Evolutionary conservation across 92 coral and sea anemone species (phyloP), one percentile per base, ranked within the genome.

Genomic region (Epizoanthus stellaris): DNA sequence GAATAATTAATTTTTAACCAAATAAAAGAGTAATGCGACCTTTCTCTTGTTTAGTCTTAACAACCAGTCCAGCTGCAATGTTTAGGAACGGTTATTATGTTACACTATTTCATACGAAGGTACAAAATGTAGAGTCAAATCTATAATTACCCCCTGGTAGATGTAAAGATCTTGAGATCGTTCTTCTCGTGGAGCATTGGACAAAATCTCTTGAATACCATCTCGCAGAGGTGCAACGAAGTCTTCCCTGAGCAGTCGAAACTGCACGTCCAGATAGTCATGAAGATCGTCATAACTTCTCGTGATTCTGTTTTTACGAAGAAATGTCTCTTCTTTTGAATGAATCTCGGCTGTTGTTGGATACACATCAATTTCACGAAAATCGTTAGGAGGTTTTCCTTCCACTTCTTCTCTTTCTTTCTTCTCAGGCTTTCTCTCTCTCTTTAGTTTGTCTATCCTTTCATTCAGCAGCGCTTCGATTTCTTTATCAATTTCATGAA

Each of bases 181-280:
- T 43, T 85, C 70, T n/a, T 85, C 81, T 45, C 87, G 87, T 34
- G 92, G 91, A 38, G 84, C 72, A 5, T 88, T 77, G 70, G 69
- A 75, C 23, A 73, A 77, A 38, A 95, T 89, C 69, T 95, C 98
- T 67, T 81, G 85, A 40, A 95, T 94, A 53, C 98, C 98, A 21
- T 90, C 93, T 43, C 98, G 91, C 9, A 95, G 91, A 3, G 98
- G 98, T 42, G 93, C 89, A 19, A 95, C 89, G 73, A 95, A 95
- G 49, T 95, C 98, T 62, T 95, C 98, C 53, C 95, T 86, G 16
- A 93, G 88, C 8, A 95, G 88, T 36, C 97, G 93, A 82, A 93
- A 95, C 84, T 95, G 98, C 13, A 95, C 98, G 77, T 95, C 98
- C 40, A 95, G 87, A 60, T 95, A 95, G 70, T 95, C 93, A n/a